Conservation (phyloP, 1,140 invertebrate species). For the Galendromus occidentalis region DNA sequence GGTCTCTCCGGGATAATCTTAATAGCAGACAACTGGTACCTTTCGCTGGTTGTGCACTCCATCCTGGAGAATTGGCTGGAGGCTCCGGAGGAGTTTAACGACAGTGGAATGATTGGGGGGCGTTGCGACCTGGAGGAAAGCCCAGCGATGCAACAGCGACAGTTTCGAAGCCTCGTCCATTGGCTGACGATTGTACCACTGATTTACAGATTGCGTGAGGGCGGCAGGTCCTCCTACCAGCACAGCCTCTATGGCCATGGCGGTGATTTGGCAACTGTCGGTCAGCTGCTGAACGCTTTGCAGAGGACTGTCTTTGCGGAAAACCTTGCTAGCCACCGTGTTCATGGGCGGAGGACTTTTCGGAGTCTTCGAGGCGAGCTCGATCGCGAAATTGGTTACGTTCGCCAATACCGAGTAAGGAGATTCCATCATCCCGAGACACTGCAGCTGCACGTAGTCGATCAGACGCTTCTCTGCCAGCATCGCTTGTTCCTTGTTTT, state of each 20-base stretch:
- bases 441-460: not conserved
- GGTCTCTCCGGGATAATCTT: too few relatives aligned
- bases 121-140: constrained; percentile 38
- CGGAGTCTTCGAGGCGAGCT: not conserved
- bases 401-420: not conserved
- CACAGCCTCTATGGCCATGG: not conserved
- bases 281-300: not conserved
- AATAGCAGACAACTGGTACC: not conserved
- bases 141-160: constrained; percentile 17
- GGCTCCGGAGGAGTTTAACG: constrained; percentile 63
- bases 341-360: not conserved
- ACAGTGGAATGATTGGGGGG: constrained; percentile 77
- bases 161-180: constrained; percentile 7
- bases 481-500: constrained; percentile 7
- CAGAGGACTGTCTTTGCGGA: constrained; percentile 19
- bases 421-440: not conserved
- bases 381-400: not conserved
- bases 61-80: constrained; percentile 79
- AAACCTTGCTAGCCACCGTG: not conserved
- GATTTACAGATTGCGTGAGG: not conserved
- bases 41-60: constrained; percentile 54
- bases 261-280: not conserved
- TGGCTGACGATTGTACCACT: constrained; percentile 13
- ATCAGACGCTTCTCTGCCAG: constrained; percentile 15
- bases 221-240: not conserved